These are phyloP conservation scores for Apantesis nais DNA, from an alignment of 2,888 invertebrate genomes.

Conservation along the genomic window DNA sequence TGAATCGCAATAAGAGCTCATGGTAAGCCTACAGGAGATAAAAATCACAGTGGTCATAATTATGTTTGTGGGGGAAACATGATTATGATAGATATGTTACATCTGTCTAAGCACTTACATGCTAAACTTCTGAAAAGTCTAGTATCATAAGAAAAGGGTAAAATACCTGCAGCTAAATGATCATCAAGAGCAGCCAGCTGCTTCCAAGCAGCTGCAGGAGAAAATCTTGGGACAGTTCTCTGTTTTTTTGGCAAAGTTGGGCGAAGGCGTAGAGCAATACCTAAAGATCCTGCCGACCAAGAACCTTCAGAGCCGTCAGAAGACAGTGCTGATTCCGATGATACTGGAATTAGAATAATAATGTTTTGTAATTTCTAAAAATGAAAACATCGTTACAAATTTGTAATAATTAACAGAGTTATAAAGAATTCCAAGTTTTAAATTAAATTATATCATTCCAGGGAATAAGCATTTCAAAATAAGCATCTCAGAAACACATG, in stretches of 20 bases:
- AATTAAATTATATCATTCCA: not conserved
- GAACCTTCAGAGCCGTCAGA: slow-evolving; percentile 83
- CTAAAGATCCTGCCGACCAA: slow-evolving; percentile 81
- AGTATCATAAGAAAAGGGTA: not conserved
- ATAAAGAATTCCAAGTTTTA: not conserved
- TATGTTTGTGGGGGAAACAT: too few species aligned
- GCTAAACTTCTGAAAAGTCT: not conserved
- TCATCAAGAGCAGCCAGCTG: slow-evolving; percentile 88
- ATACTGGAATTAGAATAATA: slow-evolving; percentile 59
- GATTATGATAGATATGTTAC: slow-evolving; percentile 51
- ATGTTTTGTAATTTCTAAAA: not conserved
- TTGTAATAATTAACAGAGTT: too few species aligned
- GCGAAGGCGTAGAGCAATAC: slow-evolving; percentile 90
- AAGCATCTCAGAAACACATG: not conserved
- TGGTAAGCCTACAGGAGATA: too few species aligned
- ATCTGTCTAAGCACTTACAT: not conserved
- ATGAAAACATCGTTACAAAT: not conserved
- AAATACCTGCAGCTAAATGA: slow-evolving; percentile 70
- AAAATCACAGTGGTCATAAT: too few species aligned
- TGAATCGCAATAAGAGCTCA: too few species aligned
- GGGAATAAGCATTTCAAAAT: not conserved
- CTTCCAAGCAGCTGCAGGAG: slow-evolving; percentile 93
- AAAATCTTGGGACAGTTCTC: slow-evolving; percentile 91
- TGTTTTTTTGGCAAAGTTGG: slow-evolving; percentile 93
- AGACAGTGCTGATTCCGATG: slow-evolving; percentile 85